These are phyloP conservation scores for Telmatherina bonti DNA, from an alignment of 2,797 vertebrate species.

Conservation along the genomic window DNA sequence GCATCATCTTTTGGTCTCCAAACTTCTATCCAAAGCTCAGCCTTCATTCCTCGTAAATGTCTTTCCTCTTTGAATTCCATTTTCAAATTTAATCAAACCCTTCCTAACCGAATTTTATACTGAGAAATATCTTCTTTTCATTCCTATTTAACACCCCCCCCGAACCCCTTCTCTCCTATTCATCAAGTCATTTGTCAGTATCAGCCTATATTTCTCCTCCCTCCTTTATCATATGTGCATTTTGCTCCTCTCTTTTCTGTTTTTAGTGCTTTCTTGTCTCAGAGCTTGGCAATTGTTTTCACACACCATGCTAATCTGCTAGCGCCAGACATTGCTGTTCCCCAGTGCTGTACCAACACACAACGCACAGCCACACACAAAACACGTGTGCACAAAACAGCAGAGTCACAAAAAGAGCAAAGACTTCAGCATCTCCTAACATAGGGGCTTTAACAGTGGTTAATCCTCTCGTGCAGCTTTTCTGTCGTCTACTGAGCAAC, in stretches of 20 bases:
- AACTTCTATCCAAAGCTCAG: slow-evolving; percentile 37
- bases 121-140: slow-evolving; percentile 47
- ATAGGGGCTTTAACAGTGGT: slow-evolving; percentile 66
- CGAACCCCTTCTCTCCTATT: slow-evolving; percentile 21
- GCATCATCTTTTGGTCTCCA: slow-evolving; percentile 22
- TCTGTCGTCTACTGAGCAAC: slow-evolving; percentile 66
- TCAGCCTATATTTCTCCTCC: slow-evolving; percentile 45
- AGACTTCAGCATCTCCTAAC: slow-evolving; percentile 60
- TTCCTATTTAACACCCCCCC: slow-evolving; percentile 17
- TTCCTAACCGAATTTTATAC: slow-evolving; percentile 48
- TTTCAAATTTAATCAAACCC: slow-evolving; percentile 62
- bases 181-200: slow-evolving; percentile 43
- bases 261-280: slow-evolving; percentile 53
- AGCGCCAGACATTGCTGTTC: slow-evolving; percentile 70
- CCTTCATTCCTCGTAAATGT: slow-evolving; percentile 36
- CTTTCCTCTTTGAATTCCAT: slow-evolving; percentile 34
- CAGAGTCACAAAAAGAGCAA: slow-evolving; percentile 45
- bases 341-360: slow-evolving; percentile 25
- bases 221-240: slow-evolving; percentile 46
- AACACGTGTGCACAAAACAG: slow-evolving; percentile 11
- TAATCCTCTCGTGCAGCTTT: slow-evolving; percentile 75
- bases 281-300: slow-evolving; percentile 71
- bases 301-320: slow-evolving; percentile 71
- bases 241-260: slow-evolving; percentile 31
- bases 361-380: slow-evolving; percentile 24